Evolutionary conservation across 2,888 invertebrate genomes (phyloP).

Genomic region (Trichogramma dendrolimi): DNA sequence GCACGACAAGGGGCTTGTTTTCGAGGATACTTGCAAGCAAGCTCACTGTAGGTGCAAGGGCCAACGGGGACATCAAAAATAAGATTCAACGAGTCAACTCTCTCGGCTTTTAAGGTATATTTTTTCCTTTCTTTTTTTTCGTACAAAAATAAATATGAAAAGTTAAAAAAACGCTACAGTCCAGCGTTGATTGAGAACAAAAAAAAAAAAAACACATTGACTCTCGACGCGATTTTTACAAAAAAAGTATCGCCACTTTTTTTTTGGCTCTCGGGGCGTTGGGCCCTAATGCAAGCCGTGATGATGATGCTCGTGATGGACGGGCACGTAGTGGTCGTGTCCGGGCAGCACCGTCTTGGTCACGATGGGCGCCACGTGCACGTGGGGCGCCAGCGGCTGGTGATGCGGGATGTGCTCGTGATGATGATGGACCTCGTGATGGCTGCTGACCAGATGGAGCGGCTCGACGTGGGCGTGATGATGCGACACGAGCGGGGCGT

Average conservation of each 20-base stretch:
- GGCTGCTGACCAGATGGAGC: slow-evolving; percentile 42
- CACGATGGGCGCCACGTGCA: slow-evolving; percentile 39
- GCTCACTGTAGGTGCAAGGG: no score
- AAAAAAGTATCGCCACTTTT: slow-evolving; percentile 8
- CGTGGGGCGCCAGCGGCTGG: slow-evolving; percentile 38
- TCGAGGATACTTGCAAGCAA: no score
- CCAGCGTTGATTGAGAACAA: no score
- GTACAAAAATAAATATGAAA: no score
- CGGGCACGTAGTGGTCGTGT: slow-evolving; percentile 32
- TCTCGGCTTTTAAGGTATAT: no score
- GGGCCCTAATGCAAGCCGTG: slow-evolving; percentile 17
- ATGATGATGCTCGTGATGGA: slow-evolving; percentile 27
- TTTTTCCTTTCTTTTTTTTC: no score
- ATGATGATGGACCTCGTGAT: slow-evolving; percentile 43
- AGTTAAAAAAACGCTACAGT: no score
- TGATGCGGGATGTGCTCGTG: slow-evolving; percentile 24
- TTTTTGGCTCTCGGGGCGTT: slow-evolving; percentile 1
- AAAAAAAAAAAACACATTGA: no score
- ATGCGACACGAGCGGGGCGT: slow-evolving; percentile 30
- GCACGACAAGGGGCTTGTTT: no score
- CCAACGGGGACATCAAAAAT: no score
- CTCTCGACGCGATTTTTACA: no score
- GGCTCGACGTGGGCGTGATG: slow-evolving; percentile 39
- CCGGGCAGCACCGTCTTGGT: slow-evolving; percentile 43
- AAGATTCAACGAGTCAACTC: no score